Base-by-base conservation (phyloP, 2,888 invertebrate genomes). In the Scaptomyza polygonia region DNA sequence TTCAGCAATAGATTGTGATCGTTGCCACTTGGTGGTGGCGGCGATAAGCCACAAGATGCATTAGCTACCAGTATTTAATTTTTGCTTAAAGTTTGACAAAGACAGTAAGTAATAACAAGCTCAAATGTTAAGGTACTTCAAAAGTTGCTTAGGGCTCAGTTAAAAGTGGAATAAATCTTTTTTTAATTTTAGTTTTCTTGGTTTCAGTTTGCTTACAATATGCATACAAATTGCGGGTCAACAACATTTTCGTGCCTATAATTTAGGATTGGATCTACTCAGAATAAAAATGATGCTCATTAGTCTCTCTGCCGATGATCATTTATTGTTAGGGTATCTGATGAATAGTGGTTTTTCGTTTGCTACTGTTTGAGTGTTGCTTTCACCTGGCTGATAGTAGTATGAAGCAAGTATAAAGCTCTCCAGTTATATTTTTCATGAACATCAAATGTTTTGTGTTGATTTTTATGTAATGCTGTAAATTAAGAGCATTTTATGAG, bases 361-460 rank as follows among this genome's bases (percentile, higher is more conserved):
- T 59, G 73, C 72, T 73, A 73, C 77, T 73, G 71, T 67, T 67
- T 47, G 18, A 32, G 5, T 45, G 21, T 29, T 56, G 73, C 79
- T 79, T 82, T 79, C 82, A 79, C 79, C 77, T 63, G 56, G 57
- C 29, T 45, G 48, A 29, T 34, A 21, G 21, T 25, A 12, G 21
- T 14, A 34, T 39, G 9, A 5, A 51, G 65, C 51, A 67, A n/a
- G n/a, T n/a, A n/a, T n/a, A n/a, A n/a, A n/a, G n/a, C n/a, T n/a
- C n/a, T n/a, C 71, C 67, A 72, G 78, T 76, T 63, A 83, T 79
- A 73, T 77, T 83, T 83, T 79, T 86, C 81, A 89, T 89, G 88
- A 86, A 86, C 88, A 89, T 89, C 89, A 89, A 84, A 86, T 80
- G 84, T 87, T 85, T 83, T 85, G 79, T 86, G 77, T 86, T 86